These are phyloP conservation scores for Hyles vespertilio DNA, from an alignment of 1,140 invertebrate species.

Conservation along the genomic window DNA sequence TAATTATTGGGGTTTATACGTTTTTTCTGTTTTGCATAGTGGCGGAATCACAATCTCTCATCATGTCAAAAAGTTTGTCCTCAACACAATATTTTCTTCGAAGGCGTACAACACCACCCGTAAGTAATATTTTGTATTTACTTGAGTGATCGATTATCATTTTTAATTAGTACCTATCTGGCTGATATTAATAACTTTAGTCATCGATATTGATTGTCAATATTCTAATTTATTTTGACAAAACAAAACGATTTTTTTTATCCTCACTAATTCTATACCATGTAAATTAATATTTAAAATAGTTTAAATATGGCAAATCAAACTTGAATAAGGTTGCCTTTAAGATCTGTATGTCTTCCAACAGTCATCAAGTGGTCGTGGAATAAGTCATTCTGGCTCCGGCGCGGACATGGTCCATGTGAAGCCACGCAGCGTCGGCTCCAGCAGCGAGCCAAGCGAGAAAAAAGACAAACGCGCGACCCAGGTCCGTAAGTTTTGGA, in stretches of 20 bases:
- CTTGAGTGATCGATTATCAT: no score
- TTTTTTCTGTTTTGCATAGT: neutral
- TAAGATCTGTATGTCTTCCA: neutral
- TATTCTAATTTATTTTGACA: no score
- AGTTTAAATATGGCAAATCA: no score
- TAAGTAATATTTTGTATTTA: conserved; percentile 19
- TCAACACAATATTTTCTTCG: conserved; percentile 33
- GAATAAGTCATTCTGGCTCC: conserved; percentile 35
- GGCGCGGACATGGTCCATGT: conserved; percentile 48
- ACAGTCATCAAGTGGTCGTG: conserved; percentile 49
- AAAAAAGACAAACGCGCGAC: conserved; percentile 18
- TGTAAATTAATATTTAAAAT: no score
- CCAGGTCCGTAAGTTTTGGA: neutral
- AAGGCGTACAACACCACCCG: conserved; percentile 39
- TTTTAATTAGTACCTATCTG: no score
- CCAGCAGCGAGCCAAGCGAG: conserved; percentile 50
- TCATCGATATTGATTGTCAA: no score
- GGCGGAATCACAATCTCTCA: neutral
- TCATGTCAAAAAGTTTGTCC: conserved; percentile 13
- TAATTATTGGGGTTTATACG: neutral
- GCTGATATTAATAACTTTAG: no score
- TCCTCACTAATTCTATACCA: no score
- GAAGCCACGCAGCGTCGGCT: conserved; percentile 41
- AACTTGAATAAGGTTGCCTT: no score
- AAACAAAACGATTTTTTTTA: no score